These are phyloP conservation scores for Gallinago jamesoni DNA, from an alignment of 2,113 vertebrate genomes.

Conservation along the genomic window DNA sequence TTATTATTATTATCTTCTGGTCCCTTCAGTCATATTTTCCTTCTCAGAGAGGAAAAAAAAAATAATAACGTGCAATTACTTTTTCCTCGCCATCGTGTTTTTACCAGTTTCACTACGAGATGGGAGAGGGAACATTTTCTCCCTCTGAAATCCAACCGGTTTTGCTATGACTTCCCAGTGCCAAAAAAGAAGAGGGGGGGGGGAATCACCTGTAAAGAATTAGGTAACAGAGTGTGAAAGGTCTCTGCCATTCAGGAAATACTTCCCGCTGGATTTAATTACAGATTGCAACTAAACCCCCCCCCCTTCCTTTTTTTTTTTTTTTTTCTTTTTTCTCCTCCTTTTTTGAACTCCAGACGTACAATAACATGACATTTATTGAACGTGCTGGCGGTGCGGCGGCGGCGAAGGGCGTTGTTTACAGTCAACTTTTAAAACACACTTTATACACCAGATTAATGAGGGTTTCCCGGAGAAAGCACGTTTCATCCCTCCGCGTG, in stretches of 20 bases:
- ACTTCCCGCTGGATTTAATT: constrained; percentile 87
- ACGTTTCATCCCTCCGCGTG: not conserved
- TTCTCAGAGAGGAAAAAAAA: not conserved
- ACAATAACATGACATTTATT: constrained; percentile 66
- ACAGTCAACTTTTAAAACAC: not conserved
- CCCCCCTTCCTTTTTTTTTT: rapidly evolving
- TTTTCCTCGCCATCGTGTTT: not conserved
- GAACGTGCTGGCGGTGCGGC: not conserved
- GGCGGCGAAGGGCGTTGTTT: not conserved
- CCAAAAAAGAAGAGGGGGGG: not conserved
- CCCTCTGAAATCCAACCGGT: constrained; percentile 1
- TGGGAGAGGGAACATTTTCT: constrained; percentile 55
- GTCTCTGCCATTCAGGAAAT: constrained; percentile 77
- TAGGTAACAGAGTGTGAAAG: constrained; percentile 78
- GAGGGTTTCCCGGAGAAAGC: not conserved
- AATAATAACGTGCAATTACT: not conserved
- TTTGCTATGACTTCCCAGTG: constrained; percentile 56
- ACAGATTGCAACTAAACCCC: constrained; percentile 78
- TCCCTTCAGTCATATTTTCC: not conserved
- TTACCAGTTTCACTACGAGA: constrained; percentile 25
- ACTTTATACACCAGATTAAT: not conserved
- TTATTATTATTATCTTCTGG: not conserved
- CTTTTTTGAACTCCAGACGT: constrained; percentile 75
- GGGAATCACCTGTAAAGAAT: constrained; percentile 86
- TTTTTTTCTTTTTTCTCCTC: not conserved